Evolutionary conservation across 37 sponge, comb jelly and placozoan genomes (phyloP), one percentile per base, ranked within the genome.

Genomic region (Lycopodina hypogea): DNA sequence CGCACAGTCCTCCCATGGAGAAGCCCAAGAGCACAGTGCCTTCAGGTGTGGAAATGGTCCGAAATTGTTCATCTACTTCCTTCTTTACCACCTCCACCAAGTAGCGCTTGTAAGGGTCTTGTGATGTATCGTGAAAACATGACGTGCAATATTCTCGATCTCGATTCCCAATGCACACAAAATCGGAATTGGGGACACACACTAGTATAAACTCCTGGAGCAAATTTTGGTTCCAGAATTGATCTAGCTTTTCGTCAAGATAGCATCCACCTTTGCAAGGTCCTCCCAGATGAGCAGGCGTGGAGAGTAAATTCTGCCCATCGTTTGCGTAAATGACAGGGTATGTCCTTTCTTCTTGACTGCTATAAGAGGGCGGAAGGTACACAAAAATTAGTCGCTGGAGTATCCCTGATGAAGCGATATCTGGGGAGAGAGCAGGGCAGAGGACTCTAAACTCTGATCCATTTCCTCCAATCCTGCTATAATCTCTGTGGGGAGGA

Each of bases 261-360:
- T 83, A 89, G 87, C 82, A 82, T n/a, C 96, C 96, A 29, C 93
- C 87, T 8, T 50, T 33, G 11, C 63, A 63, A 2, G 90, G 87
- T 0, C 81, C 90, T 8, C 94, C 94, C 35, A 39, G 29, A 37
- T 88, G 69, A 19, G 42, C 89, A 21, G 93, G 93, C 3, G 94
- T 93, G 0, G 96, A 95, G 60, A 95, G 92, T 18, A 95, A 33
- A 72, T 89, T 90, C 65, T 95, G 93, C 1, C 96, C 96, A 68
- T 95, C 96, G 57, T 85, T 77, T 3, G 82, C 90, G 72, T 95
- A 95, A 39, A 95, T 57, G 0, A 95, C 96, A 1, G 96, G 96
- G 59, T 77, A 95, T 3, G 57, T 32, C 6, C 64, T 35, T 1
- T 32, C 42, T 3, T 23, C 12, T 32, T 86, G 52, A 0, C 18